Conservation (phyloP, 1,140 invertebrate genomes). For the Solenopsis invicta region DNA sequence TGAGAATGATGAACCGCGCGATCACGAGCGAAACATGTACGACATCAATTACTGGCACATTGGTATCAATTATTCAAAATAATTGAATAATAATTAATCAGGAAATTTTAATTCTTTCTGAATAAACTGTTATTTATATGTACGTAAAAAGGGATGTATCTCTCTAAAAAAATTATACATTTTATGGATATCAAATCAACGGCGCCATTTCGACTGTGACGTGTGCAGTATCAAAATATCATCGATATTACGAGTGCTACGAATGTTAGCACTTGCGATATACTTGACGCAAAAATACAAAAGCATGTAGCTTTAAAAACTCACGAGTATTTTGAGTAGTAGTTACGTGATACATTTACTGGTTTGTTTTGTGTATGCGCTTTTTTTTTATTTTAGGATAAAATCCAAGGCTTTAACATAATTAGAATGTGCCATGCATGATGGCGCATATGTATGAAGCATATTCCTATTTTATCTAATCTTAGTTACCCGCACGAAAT, state of each 20-base stretch:
- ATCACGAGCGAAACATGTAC: neutral
- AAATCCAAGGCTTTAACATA: neutral
- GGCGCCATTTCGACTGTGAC: neutral
- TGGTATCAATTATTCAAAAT: neutral
- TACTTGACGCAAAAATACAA: constrained; percentile 40
- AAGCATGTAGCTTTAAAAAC: neutral
- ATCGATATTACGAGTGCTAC: neutral
- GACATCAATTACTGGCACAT: neutral
- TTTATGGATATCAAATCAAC: constrained; percentile 10
- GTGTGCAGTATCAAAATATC: constrained; percentile 24
- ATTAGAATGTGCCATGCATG: neutral
- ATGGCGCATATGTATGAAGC: neutral
- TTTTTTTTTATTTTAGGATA: constrained; percentile 1
- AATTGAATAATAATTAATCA: neutral
- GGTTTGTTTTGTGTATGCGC: neutral
- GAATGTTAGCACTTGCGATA: neutral
- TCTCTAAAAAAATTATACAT: neutral
- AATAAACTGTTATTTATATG: neutral
- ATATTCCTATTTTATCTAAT: neutral
- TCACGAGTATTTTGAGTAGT: constrained; percentile 10
- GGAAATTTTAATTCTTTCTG: neutral
- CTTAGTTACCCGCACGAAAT: neutral
- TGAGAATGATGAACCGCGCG: constrained; percentile 34
- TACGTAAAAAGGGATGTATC: neutral
- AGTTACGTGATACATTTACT: neutral